Base-by-base conservation (phyloP, 2,113 vertebrate genomes). In the Rhodinocichla rosea region DNA sequence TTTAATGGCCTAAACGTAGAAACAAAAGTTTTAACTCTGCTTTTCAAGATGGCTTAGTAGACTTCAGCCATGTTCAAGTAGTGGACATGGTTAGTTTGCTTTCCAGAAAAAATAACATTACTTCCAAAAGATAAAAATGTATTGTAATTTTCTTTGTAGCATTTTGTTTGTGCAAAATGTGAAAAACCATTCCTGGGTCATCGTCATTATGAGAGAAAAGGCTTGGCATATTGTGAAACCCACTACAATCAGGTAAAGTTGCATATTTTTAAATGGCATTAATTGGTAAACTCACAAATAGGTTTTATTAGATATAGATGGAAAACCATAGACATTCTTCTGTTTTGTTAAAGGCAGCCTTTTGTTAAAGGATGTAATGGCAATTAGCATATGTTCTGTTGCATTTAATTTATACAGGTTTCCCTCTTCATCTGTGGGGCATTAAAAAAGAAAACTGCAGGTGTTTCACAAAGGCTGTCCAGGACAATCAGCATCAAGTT, bases 151-250 rank as follows among this genome's bases (percentile, higher is more conserved):
- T 98, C 94, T 98, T 98, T 97, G 65, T 97, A 99, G 99, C 99
- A 99, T 99, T 99, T 99, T 98, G 99, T 99, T 94, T 99, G 99
- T 97, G 99, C 99, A 78, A 99, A 99, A 97, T 99, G 99, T 98
- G 99, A 99, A 97, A 99, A 99, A 92, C 99, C 99, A n/a, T 99
- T 99, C 97, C 98, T 99, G 82, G 99, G 99, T 89, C 99, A 99
- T 96, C 99, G 99, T 89, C 99, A 99, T 96, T 99, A 99, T 7
- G 99, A 99, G 84, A 98, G 99, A 94, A 99, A 99, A 85, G 99
- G 99, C 50, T 97, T 99, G 98, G 99, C 99, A 0, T 99, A 99
- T 96, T 99, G 99, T 91, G 99, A 99, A 97, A 99, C 99, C 3
- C 99, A 99, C 98, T 99, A 99, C 97, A 99, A 99, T 97, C 99